Base-by-base conservation (phyloP, 2,797 vertebrate genomes). In the Telmatherina bonti region DNA sequence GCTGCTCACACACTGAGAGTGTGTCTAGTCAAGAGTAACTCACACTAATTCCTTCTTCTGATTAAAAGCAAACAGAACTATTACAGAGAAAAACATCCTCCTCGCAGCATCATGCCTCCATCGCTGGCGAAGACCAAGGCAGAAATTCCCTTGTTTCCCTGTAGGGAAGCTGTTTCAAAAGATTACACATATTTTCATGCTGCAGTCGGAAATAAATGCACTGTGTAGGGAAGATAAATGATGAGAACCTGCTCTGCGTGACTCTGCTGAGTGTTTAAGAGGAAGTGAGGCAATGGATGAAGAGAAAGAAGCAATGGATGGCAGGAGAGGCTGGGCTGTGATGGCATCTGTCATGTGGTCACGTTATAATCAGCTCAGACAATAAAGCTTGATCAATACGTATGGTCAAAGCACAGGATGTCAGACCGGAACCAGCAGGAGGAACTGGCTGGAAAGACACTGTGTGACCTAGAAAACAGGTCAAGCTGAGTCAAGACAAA, bases 31-130 rank as follows among this genome's bases (percentile, higher is more conserved):
- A 60, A 76, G 69, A 87, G 74, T 79, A 84, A 83, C 67, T 74
- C 76, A 72, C 81, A 82, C 80, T 87, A 90, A 90, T 91, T 76
- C 61, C 70, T 81, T 26, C 31, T 60, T 84, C 77, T 91, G 88
- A 92, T 92, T 89, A 90, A 91, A 90, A 76, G 74, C 85, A 90
- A 90, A 88, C 84, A 76, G 12, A 76, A 77, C 54, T 80, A 88
- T 85, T 77, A 76, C 75, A 72, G 65, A 47, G 72, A 77, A 78
- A 74, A 84, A 69, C 51, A 51, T 41, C 59, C 83, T 76, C 60
- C 49, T 30, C 29, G 31, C 33, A 70, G 72, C 58, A 72, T 41
- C 51, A 74, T 58, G 53, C 72, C 58, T 62, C 53, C 45, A 62
- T 79, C 75, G 67, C 64, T 45, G 62, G 67, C 61, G 76, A n/a